phyloP scores from a whole-genome alignment of 2,797 vertebrate species.

The Euphonia xanthogaster region DNA sequence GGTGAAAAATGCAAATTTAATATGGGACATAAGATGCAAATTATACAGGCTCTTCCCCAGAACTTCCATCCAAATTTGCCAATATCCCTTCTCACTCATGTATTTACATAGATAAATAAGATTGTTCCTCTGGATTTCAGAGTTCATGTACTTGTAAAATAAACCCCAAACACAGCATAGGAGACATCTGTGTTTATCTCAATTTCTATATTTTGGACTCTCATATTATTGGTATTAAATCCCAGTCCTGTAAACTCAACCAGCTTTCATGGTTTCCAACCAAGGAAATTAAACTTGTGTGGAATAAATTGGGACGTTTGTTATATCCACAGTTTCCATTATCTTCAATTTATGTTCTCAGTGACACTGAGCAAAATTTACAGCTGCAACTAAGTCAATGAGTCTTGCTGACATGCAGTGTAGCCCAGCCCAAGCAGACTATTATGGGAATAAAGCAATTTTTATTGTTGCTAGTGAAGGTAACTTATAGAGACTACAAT shows the following conservation, averaged over 20 bases:
- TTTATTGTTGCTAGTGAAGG: not conserved
- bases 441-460: not conserved
- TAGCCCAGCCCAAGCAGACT: not conserved
- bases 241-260: not conserved
- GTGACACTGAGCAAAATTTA: not conserved
- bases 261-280: not conserved
- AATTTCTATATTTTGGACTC: not conserved
- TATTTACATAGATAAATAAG: not conserved
- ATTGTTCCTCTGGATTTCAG: not conserved
- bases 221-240: not conserved
- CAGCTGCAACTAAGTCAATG: not conserved
- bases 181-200: not conserved
- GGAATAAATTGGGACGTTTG: not conserved
- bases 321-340: not conserved
- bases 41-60: not conserved
- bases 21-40: not conserved
- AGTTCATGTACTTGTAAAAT: not conserved
- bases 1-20: not conserved
- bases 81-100: not conserved
- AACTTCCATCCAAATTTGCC: not conserved
- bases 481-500: not conserved
- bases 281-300: not conserved
- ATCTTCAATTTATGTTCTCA: not conserved
- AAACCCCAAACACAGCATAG: not conserved
- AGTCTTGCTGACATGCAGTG: not conserved